phyloP scores from a whole-genome alignment of 2,113 vertebrate genomes.

The Proterorhinus semilunaris region DNA sequence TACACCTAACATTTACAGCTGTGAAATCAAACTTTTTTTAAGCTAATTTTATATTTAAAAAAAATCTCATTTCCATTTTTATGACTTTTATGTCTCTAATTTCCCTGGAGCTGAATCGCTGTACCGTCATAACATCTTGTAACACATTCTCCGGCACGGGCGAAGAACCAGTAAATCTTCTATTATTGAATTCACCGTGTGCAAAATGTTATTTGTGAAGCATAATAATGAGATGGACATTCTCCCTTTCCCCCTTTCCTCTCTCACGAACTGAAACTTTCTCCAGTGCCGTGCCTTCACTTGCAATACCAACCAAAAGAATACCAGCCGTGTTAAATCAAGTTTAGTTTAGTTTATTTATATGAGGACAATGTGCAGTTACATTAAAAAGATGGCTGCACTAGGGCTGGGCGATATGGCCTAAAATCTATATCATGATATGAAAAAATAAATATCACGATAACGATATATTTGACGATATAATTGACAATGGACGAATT shows the following conservation, averaged over 20 bases:
- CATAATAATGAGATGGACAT: constrained; percentile 24
- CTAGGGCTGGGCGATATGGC: too few relatives aligned
- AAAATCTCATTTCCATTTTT: constrained; percentile 1
- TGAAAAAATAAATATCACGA: too few relatives aligned
- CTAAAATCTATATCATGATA: too few relatives aligned
- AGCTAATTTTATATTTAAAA: background rate
- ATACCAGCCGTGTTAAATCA: background rate
- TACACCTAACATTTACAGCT: constrained; percentile 4
- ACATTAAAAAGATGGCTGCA: too few relatives aligned
- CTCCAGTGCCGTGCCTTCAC: background rate
- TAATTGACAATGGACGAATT: too few relatives aligned
- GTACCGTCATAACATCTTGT: background rate
- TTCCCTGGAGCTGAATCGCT: constrained; percentile 8
- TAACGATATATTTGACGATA: too few relatives aligned
- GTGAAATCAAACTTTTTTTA: constrained; percentile 1
- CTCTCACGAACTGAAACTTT: constrained; percentile 7
- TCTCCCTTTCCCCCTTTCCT: constrained; percentile 4
- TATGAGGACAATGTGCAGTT: too few relatives aligned
- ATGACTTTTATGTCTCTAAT: constrained; percentile 12
- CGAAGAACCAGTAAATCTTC: constrained; percentile 15
- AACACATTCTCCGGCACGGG: constrained; percentile 6
- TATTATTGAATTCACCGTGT: constrained; percentile 14
- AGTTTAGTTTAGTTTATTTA: too few relatives aligned
- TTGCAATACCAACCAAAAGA: background rate
- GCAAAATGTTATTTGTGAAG: constrained; percentile 12